Evolutionary conservation across 1,140 invertebrate species (phyloP), one percentile per base, ranked within the genome.

Genomic region (Drosophila seguyi): DNA sequence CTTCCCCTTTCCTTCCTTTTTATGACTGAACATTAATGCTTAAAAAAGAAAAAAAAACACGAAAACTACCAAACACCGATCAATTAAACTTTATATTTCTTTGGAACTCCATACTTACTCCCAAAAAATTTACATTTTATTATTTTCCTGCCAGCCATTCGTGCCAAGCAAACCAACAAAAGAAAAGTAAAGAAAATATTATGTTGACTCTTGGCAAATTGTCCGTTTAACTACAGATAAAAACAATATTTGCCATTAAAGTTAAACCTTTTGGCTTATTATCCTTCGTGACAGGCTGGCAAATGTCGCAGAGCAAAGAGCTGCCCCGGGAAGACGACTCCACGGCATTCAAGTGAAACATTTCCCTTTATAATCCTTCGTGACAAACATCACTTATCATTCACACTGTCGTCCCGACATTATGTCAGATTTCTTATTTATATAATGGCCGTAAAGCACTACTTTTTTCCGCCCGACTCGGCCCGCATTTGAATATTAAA

Each of bases 401-500:
- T 73, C 69, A 73, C 69, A 73, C 69, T 73, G 69, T 47, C 67
- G 68, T 59, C 69, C 69, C 69, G 27, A 58, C 69, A 73, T 73
- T 72, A 72, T 73, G 69, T 73, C 69, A 73, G 69, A 73, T 73
- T 73, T 72, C 69, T 73, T 73, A 72, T 73, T 73, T 73, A 73
- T 72, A 73, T 72, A 73, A 73, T 73, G 69, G 69, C 57, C 69
- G 66, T 73, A 73, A 72, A 58, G 69, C 69, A 73, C 66, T 72
- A 72, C 68, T 63, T 66, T 44, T 57, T 38, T 63, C 38, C 45
- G 60, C 14, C 71, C 42, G 31, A 48, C 68, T 56, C 68, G 29
- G 27, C 44, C 55, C 73, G 44, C 78, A 87, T 87, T 87, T 88
- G 84, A 87, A 87, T 87, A 88, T 88, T 88, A 83, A 83, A 74